Evolutionary conservation across 2,888 invertebrate species (phyloP).

Genomic region (Subacronicta megacephala): DNA sequence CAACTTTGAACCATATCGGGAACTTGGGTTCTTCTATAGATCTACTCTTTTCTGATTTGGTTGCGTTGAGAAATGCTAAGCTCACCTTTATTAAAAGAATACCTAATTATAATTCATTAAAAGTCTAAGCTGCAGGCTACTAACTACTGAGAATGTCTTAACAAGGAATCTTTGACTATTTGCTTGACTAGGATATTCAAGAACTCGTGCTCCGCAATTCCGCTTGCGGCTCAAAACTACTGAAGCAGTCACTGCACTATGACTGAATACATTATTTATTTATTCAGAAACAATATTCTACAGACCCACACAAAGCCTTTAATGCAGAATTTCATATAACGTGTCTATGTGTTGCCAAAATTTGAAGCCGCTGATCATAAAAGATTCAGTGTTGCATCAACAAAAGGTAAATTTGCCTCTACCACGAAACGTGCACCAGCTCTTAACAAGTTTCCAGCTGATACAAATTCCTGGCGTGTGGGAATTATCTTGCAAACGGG

Average conservation of each 20-base stretch:
- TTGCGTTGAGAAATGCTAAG: no score
- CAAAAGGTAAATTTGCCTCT: conserved; percentile 21
- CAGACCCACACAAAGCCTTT: not conserved
- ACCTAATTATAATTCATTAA: no score
- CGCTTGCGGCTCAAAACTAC: not conserved
- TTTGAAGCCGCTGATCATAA: conserved; percentile 31
- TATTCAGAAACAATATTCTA: not conserved
- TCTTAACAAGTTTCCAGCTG: conserved; percentile 60
- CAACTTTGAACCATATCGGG: no score
- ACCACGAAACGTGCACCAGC: conserved; percentile 44
- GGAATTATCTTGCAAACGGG: conserved; percentile 70
- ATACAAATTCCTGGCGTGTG: conserved; percentile 64
- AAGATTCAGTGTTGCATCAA: conserved; percentile 29
- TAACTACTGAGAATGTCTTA: no score
- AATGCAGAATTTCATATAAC: conserved; percentile 2
- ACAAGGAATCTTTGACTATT: no score
- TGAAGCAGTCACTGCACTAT: not conserved
- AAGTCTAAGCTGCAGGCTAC: no score
- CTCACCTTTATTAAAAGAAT: no score
- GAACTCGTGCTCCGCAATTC: no score
- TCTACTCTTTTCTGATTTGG: no score
- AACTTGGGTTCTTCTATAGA: no score
- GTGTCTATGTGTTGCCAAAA: conserved; percentile 24
- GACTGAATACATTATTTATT: not conserved
- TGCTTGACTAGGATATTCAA: no score